A percentile compares a stretch with the other conserved stretches of the same genome.
Conservation (phyloP, 2,797 vertebrate species). For the Platalea minor region DNA sequence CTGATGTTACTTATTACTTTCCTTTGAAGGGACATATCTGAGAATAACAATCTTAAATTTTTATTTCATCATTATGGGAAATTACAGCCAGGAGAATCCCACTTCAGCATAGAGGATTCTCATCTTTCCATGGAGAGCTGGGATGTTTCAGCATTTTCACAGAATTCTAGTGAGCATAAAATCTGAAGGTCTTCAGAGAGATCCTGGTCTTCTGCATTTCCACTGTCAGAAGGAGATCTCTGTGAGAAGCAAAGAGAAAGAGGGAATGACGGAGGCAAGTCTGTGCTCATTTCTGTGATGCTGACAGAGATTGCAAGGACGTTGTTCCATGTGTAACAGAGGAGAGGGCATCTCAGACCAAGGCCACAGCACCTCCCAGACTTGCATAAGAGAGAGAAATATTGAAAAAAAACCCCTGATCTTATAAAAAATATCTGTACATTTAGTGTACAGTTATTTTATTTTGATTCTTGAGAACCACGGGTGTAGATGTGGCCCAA, state of each 20-base stretch:
- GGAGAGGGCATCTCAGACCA: neutral
- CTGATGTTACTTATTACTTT: neutral
- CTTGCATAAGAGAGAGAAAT: neutral
- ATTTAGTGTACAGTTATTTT: neutral
- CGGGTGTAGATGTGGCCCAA: neutral
- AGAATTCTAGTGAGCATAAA: neutral
- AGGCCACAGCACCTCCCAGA: neutral
- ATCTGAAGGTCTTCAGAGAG: neutral
- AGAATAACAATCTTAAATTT: neutral
- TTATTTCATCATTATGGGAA: neutral
- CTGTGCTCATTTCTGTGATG: neutral
- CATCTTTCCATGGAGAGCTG: neutral
- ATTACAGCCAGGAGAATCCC: neutral
- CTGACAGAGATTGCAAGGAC: neutral
- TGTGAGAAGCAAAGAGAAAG: neutral
- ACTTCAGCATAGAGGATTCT: neutral
- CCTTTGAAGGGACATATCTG: neutral
- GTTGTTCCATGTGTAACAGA: neutral
- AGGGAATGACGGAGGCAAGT: neutral
- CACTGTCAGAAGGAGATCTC: neutral
- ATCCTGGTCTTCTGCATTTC: neutral
- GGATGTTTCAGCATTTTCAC: neutral
- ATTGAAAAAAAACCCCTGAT: neutral
- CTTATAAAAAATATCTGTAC: neutral
- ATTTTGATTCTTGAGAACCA: neutral